These are phyloP conservation scores for Platycheirus albimanus DNA, from an alignment of 2,888 invertebrate genomes.

Conservation along the genomic window DNA sequence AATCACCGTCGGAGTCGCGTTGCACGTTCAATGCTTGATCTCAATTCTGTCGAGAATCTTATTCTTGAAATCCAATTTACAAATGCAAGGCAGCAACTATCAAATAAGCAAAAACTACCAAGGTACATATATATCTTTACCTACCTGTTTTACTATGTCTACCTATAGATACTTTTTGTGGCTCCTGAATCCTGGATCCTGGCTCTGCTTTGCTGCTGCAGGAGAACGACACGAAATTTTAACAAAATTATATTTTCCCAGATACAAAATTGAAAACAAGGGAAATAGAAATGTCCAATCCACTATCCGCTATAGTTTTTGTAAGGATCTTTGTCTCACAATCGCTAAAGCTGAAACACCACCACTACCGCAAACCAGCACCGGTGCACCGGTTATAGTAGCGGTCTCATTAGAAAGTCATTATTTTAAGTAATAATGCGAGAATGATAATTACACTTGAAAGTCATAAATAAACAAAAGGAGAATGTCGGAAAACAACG, in stretches of 20 bases:
- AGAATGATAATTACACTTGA: slow-evolving; percentile 65
- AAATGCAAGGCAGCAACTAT: slow-evolving; percentile 1
- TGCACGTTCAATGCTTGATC: slow-evolving; percentile 4
- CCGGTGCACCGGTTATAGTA: slow-evolving; percentile 41
- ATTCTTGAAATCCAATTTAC: slow-evolving; percentile 16
- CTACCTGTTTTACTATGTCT: neutral
- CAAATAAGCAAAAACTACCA: neutral
- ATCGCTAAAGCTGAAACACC: neutral
- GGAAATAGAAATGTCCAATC: slow-evolving; percentile 70
- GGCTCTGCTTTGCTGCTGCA: neutral
- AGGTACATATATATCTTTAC: neutral
- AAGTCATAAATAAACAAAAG: slow-evolving; percentile 60
- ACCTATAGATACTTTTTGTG: neutral
- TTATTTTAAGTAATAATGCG: slow-evolving; percentile 71
- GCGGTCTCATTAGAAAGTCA: slow-evolving; percentile 69
- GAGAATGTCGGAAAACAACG: slow-evolving; percentile 34
- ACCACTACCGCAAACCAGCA: neutral
- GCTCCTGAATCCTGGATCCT: neutral
- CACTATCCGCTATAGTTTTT: slow-evolving; percentile 40
- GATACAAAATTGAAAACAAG: slow-evolving; percentile 59
- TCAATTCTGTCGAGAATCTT: slow-evolving; percentile 2
- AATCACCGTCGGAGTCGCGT: too few species aligned
- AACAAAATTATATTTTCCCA: slow-evolving; percentile 47
- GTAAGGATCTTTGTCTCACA: slow-evolving; percentile 15
- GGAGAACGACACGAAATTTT: slow-evolving; percentile 34